phyloP scores from a whole-genome alignment of 2,113 vertebrate species.

The Rhegmatorhina hoffmannsi region DNA sequence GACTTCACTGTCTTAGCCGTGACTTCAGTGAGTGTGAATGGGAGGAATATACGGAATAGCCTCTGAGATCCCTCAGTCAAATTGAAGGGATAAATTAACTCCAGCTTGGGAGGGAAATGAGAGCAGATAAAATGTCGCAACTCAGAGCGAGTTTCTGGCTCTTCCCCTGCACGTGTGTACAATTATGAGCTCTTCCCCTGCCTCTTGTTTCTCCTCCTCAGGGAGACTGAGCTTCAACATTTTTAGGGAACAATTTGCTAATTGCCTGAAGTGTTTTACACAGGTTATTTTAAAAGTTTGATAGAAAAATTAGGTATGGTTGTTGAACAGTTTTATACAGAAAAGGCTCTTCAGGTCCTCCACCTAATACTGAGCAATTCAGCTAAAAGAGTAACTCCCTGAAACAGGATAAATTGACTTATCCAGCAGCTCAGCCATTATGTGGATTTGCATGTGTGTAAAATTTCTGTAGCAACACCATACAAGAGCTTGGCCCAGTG shows the following conservation, averaged over 20 bases:
- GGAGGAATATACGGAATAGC: not conserved
- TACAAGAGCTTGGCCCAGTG: not conserved
- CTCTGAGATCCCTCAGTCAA: not conserved
- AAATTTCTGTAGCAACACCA: not conserved
- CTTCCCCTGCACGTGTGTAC: not conserved
- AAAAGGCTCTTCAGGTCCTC: not conserved
- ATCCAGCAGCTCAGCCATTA: not conserved
- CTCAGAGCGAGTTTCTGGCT: not conserved
- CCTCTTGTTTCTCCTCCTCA: not conserved
- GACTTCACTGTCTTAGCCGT: conserved; percentile 37
- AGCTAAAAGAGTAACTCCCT: not conserved
- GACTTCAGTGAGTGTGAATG: conserved; percentile 14
- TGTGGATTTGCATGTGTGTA: not conserved
- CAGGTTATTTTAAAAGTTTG: not conserved
- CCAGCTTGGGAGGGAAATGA: conserved; percentile 25
- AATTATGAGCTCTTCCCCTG: not conserved
- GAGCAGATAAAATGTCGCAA: not conserved
- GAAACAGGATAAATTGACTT: not conserved
- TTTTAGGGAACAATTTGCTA: not conserved
- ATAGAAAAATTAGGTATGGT: not conserved
- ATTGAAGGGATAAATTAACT: not conserved
- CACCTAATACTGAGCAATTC: not conserved
- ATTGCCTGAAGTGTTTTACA: not conserved
- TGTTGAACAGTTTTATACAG: not conserved
- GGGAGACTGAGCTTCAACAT: not conserved